phyloP scores from a whole-genome alignment of 2,797 vertebrate genomes.

The Hypotaenidia philippensis region DNA sequence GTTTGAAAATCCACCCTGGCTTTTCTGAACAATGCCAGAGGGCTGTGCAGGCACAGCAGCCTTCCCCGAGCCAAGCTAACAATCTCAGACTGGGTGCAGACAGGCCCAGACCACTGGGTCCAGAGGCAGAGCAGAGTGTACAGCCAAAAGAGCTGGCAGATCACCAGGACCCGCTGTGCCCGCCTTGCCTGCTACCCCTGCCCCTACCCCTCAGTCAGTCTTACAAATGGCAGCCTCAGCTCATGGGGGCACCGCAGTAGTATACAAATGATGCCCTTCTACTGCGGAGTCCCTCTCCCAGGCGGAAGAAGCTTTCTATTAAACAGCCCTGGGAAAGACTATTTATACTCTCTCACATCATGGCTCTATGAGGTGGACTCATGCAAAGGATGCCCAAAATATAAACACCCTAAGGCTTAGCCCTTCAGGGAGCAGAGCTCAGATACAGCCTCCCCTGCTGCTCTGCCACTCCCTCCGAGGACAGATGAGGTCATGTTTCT shows the following conservation, averaged over 20 bases:
- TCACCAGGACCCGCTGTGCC: background rate
- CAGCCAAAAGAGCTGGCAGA: background rate
- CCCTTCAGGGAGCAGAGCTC: background rate
- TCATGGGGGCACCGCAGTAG: background rate
- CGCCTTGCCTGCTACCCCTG: fast-evolving
- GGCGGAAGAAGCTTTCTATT: background rate
- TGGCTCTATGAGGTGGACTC: background rate
- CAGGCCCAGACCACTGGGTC: background rate
- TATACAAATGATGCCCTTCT: background rate
- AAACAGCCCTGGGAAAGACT: background rate
- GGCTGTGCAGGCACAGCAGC: background rate
- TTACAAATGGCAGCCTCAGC: background rate
- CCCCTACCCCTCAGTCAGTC: background rate
- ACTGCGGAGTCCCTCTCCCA: background rate
- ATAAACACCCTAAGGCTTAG: background rate
- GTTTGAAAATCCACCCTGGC: background rate
- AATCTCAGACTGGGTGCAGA: background rate
- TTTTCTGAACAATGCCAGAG: background rate
- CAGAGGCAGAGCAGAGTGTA: fast-evolving
- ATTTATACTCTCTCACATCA: background rate
- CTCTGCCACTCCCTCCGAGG: background rate
- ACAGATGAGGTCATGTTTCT: background rate
- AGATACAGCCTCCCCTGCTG: background rate
- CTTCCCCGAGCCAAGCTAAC: background rate
- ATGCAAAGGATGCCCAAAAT: background rate